Percentiles rank a stretch among this genome's conserved stretches.
phyloP scores from a whole-genome alignment of 2,113 vertebrate species.

The Psilopogon haemacephalus region DNA sequence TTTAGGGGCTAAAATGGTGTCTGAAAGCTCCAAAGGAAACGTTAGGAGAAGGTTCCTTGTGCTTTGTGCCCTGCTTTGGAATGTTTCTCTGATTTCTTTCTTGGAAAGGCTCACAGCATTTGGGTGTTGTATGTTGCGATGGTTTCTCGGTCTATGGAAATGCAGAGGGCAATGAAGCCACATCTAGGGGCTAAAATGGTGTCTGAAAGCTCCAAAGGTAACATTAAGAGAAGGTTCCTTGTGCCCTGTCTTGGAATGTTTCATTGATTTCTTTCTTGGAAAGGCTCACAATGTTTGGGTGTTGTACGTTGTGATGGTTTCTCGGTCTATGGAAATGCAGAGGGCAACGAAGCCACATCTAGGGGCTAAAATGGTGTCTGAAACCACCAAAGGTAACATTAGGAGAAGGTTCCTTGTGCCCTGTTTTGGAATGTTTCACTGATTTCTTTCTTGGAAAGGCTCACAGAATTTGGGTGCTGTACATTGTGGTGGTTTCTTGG shows the following conservation, averaged over 20 bases:
- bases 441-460: background rate
- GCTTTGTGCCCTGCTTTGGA: too few species aligned
- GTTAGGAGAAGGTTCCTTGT: too few species aligned
- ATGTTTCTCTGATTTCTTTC: too few species aligned
- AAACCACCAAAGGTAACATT: background rate
- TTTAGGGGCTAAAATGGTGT: background rate
- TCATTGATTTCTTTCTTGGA: too few species aligned
- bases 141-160: background rate
- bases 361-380: background rate
- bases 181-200: background rate
- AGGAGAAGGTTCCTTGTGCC: too few species aligned
- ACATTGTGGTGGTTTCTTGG: background rate
- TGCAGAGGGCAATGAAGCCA: background rate
- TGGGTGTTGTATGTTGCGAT: background rate
- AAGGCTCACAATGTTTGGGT: too few species aligned
- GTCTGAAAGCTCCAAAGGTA: background rate
- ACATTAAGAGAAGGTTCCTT: too few species aligned
- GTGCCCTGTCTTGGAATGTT: too few species aligned
- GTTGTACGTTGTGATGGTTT: background rate
- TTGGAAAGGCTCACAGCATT: too few species aligned
- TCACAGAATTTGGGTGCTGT: background rate
- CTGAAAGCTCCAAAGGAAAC: background rate
- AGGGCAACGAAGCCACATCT: background rate
- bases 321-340: background rate
- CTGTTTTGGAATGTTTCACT: too few species aligned